Evolutionary conservation across 2,888 invertebrate genomes (phyloP), one percentile per base, ranked within the genome.

Genomic region (Aleiodes alternator): DNA sequence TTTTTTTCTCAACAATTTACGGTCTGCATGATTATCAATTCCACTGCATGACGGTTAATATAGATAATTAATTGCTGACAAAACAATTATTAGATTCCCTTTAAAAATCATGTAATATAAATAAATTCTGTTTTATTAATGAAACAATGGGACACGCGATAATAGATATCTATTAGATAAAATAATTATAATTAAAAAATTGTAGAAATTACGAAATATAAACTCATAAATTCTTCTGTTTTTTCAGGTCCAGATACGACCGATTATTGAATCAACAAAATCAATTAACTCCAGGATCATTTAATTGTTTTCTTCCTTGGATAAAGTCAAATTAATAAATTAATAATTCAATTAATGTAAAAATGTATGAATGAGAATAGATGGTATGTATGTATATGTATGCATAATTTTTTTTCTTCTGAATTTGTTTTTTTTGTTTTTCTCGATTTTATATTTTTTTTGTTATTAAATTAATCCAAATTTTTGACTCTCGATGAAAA

Each of bases 241-340:
- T 76, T 87, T 88, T 78, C 85, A 88, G 88, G 87, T 84, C 87
- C 88, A 79, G 88, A 88, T 75, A 85, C 87, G 77, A 88, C 87
- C 74, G 88, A 88, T 82, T 88, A 88, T 79, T 88, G 83, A 88
- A 69, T 43, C 43, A 43, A 43, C 7, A 23, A 48, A 61, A 50
- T 53, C 61, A 53, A 72, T 14, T 29, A 57, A 34, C 55, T 66
- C 56, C 69, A 57, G 77, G 57, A 55, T 43, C 34, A 34, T 64
- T 64, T 53, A 11, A 23, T 53, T 43, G 3, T 23, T 53, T 64
- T 23, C n/a, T 53, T 64, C 16, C 23, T 23, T 23, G 48, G 31
- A 64, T 72, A 31, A 50, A 48, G 50, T 50, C 48, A n/a, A 31
- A 12, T 48, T 50, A 12, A 31, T 23, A n/a, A 31, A 12, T 48